Conservation (phyloP, 1,140 invertebrate genomes). For the Trypoxylus dichotomus region DNA sequence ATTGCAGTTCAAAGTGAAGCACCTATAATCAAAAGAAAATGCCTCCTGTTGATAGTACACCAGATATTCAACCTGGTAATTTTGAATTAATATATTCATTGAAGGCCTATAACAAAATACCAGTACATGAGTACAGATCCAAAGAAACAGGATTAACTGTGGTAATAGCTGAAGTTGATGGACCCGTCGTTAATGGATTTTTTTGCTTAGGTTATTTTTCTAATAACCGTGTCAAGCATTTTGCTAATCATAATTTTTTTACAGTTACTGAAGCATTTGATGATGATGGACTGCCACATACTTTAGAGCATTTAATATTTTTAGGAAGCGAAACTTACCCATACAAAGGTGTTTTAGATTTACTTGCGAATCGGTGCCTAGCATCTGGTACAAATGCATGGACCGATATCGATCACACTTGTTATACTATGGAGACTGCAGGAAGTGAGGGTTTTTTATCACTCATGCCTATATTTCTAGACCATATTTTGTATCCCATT, state of each 20-base stretch:
- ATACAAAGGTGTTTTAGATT: constrained; percentile 86
- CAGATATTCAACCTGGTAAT: constrained; percentile 52
- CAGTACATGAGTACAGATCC: constrained; percentile 81
- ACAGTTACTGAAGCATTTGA: constrained; percentile 87
- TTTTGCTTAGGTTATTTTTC: constrained; percentile 74
- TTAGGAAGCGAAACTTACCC: constrained; percentile 89
- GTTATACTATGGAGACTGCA: constrained; percentile 85
- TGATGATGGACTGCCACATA: constrained; percentile 91
- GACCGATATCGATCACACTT: constrained; percentile 84
- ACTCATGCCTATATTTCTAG: constrained; percentile 86
- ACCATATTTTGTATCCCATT: constrained; percentile 85
- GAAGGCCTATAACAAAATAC: constrained; percentile 70
- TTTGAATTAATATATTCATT: constrained; percentile 67
- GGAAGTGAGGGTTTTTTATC: constrained; percentile 85
- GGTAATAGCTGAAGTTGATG: constrained; percentile 80
- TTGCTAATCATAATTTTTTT: constrained; percentile 36
- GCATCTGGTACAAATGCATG: constrained; percentile 90
- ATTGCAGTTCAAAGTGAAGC: not conserved
- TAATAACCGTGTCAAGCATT: not conserved
- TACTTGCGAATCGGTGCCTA: constrained; percentile 85
- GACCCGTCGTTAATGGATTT: constrained; percentile 83
- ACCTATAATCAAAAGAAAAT: constrained; percentile 42
- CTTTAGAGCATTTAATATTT: constrained; percentile 90
- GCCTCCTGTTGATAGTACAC: constrained; percentile 60
- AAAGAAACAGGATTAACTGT: constrained; percentile 76